Evolutionary conservation across 2,113 vertebrate species (phyloP), one percentile per base, ranked within the genome.

Genomic region (Calypte anna): DNA sequence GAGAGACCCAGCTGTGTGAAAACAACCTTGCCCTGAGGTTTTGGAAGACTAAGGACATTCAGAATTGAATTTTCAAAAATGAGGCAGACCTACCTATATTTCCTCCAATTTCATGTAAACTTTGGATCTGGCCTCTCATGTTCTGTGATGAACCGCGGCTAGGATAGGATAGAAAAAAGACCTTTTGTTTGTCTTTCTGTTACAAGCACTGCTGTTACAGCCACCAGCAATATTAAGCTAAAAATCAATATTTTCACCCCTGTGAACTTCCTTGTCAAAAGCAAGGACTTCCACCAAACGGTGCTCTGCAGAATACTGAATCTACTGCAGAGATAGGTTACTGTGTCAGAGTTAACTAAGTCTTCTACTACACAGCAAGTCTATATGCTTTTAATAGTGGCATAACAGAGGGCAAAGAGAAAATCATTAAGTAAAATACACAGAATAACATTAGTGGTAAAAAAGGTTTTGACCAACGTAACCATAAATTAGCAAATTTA

Each of bases 31-130:
- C 12, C 33, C 23, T 54, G 72, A 50, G 57, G 58, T 40, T 93
- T 22, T 27, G 43, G 25, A n/a, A 86, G n/a, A 33, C 19, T 73
- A 83, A 53, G 28, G 57, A 55, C 50, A 58, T 72, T 46, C 12
- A 78, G 62, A 81, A 72, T 23, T 46, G 22, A 67, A 43, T 83
- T 82, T 82, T 40, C 18, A 73, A 57, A 88, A 67, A 51, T 30
- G 38, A 82, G 7, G 87, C 97, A 82, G 7, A 88, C 97, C 80
- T 98, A 99, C 99, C 98, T 97, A 99, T 99, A 93, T 99, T 99
- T 96, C 99, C 99, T 96, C 99, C 99, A 66, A 99, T 96, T 97
- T 99, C 99, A 94, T 98, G 98, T 95, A 99, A 97, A 93, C 97
- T 98, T 97, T 98, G 98, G 91, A 95, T 98, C 90, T 98, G 98